phyloP scores from a whole-genome alignment of 1,140 invertebrate genomes.

The Ladona fulva region DNA sequence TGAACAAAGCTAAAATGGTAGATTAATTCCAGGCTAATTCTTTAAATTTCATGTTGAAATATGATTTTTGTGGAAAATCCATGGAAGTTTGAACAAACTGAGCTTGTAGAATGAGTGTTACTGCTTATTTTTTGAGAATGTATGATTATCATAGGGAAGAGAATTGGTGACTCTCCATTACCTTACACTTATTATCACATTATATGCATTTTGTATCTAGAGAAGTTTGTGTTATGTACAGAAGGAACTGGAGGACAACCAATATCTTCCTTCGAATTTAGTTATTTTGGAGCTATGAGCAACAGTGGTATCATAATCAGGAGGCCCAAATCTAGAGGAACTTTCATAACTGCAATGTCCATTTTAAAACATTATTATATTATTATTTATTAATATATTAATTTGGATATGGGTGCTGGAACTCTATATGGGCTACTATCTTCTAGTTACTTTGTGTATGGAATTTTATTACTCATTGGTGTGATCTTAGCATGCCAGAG shows the following conservation, averaged over 20 bases:
- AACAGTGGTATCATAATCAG: neutral
- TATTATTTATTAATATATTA: conserved; percentile 11
- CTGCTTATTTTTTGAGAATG: too few relatives aligned
- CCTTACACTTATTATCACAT: neutral
- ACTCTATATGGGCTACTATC: conserved; percentile 9
- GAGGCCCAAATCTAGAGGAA: neutral
- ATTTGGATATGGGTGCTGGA: conserved; percentile 8
- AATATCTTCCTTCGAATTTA: neutral
- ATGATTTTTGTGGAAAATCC: too few relatives aligned
- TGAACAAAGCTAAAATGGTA: too few relatives aligned
- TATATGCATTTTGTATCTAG: neutral
- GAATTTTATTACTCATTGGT: conserved; percentile 10
- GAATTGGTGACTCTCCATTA: neutral
- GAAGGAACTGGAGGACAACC: neutral
- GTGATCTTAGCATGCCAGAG: conserved; percentile 3
- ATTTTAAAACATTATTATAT: conserved; percentile 11
- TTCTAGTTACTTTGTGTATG: conserved; percentile 10
- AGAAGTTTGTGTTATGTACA: neutral
- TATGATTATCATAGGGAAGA: neutral
- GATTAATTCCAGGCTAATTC: too few relatives aligned
- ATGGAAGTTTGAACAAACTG: too few relatives aligned
- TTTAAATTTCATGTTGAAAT: too few relatives aligned
- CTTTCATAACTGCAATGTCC: conserved; percentile 1
- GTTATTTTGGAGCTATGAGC: neutral
- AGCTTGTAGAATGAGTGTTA: too few relatives aligned